phyloP scores from a whole-genome alignment of 2,797 vertebrate species.

The Coregonus ussuriensis region DNA sequence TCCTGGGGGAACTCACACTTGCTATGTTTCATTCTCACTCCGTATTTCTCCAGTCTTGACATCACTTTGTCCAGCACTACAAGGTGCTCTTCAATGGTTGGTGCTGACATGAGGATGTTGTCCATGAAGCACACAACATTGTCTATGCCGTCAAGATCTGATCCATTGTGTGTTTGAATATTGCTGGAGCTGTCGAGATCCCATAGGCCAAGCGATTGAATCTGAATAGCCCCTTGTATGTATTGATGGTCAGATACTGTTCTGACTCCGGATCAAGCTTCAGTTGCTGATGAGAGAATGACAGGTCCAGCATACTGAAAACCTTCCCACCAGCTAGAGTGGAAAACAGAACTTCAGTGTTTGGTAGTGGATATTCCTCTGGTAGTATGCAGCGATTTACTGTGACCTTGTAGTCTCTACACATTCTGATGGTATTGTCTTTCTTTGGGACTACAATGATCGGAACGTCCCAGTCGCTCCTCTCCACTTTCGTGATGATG shows the following conservation, averaged over 20 bases:
- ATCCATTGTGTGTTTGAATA: conserved; percentile 6
- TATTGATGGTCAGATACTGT: too few relatives aligned
- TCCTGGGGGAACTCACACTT: too few relatives aligned
- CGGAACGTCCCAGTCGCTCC: too few relatives aligned
- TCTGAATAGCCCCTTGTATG: neutral
- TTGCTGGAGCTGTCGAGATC: neutral
- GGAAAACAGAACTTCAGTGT: conserved; percentile 4
- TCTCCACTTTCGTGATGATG: too few relatives aligned
- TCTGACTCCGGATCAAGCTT: neutral
- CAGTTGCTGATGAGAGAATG: too few relatives aligned
- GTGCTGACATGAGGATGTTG: conserved; percentile 1
- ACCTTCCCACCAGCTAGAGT: conserved; percentile 7
- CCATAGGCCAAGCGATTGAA: neutral
- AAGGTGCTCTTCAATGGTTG: neutral
- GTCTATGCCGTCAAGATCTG: neutral
- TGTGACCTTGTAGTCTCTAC: too few relatives aligned
- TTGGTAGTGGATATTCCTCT: conserved; percentile 15
- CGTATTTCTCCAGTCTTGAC: too few relatives aligned
- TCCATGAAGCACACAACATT: conserved; percentile 2
- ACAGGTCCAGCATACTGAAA: neutral
- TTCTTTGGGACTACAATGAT: too few relatives aligned
- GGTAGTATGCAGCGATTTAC: conserved; percentile 9
- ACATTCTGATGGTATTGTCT: too few relatives aligned
- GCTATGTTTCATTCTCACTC: too few relatives aligned
- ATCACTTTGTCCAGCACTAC: too few relatives aligned